Evolutionary conservation across 2,797 vertebrate genomes (phyloP).

Genomic region (Sebastes diaconus): DNA sequence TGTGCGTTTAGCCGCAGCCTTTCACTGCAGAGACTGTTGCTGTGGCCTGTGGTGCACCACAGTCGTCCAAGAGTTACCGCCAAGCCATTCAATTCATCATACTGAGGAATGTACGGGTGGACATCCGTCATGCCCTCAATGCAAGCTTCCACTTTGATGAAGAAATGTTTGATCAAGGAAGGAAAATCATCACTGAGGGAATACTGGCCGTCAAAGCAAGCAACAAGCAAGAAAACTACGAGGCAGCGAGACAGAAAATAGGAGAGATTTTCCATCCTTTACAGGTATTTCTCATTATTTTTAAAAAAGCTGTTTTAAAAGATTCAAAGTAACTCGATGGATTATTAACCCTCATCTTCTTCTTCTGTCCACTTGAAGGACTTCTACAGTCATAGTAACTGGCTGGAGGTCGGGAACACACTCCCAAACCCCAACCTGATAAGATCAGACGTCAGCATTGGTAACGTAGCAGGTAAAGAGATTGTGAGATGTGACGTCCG

Average conservation of each 20-base stretch:
- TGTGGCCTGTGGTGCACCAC: slow-evolving; percentile 35
- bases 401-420: slow-evolving; percentile 74
- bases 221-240: slow-evolving; percentile 50
- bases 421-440: slow-evolving; percentile 72
- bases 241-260: slow-evolving; percentile 62
- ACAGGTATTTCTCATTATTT: slow-evolving; percentile 66
- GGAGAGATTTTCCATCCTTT: slow-evolving; percentile 75
- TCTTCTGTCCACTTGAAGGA: slow-evolving; percentile 62
- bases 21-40: slow-evolving; percentile 43
- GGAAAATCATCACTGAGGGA: slow-evolving; percentile 68
- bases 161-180: slow-evolving; percentile 62
- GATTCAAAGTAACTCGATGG: background rate
- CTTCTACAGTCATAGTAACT: slow-evolving; percentile 85
- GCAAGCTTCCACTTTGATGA: slow-evolving; percentile 75
- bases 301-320: background rate
- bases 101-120: slow-evolving; percentile 59
- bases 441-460: slow-evolving; percentile 51
- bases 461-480: slow-evolving; percentile 75
- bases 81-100: slow-evolving; percentile 33
- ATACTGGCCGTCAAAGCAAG: slow-evolving; percentile 60
- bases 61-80: slow-evolving; percentile 53
- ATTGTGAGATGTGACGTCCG: background rate
- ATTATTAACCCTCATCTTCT: background rate
- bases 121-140: slow-evolving; percentile 38
- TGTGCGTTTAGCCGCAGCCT: slow-evolving; percentile 29